Evolutionary conservation across 2,888 invertebrate species (phyloP).

Genomic region (Drosophila dives): DNA sequence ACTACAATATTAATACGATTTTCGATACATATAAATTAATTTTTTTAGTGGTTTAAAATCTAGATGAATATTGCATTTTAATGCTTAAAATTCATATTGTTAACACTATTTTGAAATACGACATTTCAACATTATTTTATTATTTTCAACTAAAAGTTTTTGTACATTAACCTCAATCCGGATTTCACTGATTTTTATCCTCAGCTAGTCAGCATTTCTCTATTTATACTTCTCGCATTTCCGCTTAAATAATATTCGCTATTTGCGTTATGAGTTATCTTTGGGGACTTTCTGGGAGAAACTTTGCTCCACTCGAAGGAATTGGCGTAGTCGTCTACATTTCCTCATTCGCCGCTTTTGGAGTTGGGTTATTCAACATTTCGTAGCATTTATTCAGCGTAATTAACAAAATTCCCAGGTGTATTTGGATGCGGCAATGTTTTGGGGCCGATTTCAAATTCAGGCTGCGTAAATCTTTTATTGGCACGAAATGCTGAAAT

Average conservation of each 20-base stretch:
- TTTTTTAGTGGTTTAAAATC: background rate
- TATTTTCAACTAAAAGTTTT: background rate
- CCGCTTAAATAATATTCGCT: slow-evolving; percentile 12
- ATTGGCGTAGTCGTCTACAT: background rate
- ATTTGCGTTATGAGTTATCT: slow-evolving; percentile 48
- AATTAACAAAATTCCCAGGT: slow-evolving; percentile 77
- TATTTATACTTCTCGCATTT: background rate
- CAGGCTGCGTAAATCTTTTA: slow-evolving; percentile 75
- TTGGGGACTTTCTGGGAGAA: slow-evolving; percentile 11
- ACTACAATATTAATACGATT: no score
- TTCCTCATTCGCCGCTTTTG: background rate
- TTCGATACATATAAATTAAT: no score
- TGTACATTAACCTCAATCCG: background rate
- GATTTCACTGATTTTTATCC: background rate
- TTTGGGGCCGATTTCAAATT: slow-evolving; percentile 64
- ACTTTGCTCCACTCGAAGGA: background rate
- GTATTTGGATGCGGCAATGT: slow-evolving; percentile 55
- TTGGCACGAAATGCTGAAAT: slow-evolving; percentile 75
- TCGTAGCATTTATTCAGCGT: slow-evolving; percentile 73
- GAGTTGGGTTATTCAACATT: slow-evolving; percentile 40
- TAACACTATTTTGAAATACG: background rate
- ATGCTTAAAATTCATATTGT: background rate
- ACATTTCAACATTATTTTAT: background rate
- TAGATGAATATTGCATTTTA: background rate
- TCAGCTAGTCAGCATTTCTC: background rate